Evolutionary conservation across 2,113 vertebrate species (phyloP).

Genomic region (Sprattus sprattus): DNA sequence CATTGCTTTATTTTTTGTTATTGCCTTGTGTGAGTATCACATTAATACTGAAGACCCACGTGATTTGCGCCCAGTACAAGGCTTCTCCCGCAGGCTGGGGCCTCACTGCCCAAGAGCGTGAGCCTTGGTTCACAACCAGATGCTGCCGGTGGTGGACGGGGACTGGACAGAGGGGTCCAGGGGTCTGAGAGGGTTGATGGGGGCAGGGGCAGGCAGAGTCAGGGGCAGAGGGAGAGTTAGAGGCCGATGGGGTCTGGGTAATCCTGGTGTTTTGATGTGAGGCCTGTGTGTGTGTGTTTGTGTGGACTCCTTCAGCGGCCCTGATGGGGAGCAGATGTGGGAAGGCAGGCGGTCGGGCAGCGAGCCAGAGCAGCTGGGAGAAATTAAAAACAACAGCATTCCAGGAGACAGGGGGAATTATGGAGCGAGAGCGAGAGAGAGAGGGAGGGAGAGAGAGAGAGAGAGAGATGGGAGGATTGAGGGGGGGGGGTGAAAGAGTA

Average conservation of each 20-base stretch:
- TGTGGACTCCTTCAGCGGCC: constrained; percentile 70
- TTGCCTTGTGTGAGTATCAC: not conserved
- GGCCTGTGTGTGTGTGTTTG: constrained; percentile 44
- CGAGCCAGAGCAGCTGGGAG: constrained; percentile 82
- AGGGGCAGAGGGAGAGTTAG: constrained; percentile 57
- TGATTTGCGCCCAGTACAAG: too few species aligned
- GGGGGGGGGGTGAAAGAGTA: constrained; percentile 22
- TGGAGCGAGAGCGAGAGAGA: constrained; percentile 59
- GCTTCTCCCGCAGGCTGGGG: not conserved
- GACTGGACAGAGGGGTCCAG: constrained; percentile 54
- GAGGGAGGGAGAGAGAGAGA: constrained; percentile 15
- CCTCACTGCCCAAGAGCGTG: not conserved
- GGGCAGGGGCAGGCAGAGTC: constrained; percentile 38
- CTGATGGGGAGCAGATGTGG: constrained; percentile 89
- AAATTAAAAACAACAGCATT: constrained; percentile 82
- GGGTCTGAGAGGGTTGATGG: constrained; percentile 20
- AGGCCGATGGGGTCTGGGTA: constrained; percentile 44
- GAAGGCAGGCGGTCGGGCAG: constrained; percentile 80
- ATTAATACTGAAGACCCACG: not conserved
- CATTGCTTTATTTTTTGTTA: not conserved
- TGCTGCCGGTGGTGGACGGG: constrained; percentile 24
- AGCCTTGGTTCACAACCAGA: not conserved
- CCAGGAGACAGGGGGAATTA: constrained; percentile 77
- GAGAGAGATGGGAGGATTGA: constrained; percentile 26
- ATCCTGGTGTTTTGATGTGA: constrained; percentile 71